Evolutionary conservation across 1,140 invertebrate species (phyloP).

Genomic region (Zaprionus gabonicus): DNA sequence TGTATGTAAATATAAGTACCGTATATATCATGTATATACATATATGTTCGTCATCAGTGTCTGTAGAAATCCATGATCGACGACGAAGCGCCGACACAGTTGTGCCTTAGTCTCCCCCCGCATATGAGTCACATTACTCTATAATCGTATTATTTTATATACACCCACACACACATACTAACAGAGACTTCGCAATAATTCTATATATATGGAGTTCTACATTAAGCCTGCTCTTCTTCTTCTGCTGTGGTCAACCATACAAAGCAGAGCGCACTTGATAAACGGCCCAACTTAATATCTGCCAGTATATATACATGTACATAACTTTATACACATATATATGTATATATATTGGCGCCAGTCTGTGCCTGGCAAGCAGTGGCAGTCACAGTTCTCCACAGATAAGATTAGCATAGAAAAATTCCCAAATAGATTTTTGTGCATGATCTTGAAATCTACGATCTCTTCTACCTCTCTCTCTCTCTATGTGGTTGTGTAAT

Average conservation of each 20-base stretch:
- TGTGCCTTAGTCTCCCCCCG: not conserved
- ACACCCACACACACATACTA: not conserved
- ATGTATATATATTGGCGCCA: constrained; percentile 1
- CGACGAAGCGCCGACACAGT: not conserved
- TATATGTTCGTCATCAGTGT: not conserved
- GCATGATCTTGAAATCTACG: not conserved
- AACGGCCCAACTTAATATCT: not conserved
- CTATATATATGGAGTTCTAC: not conserved
- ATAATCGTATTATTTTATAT: constrained; percentile 2
- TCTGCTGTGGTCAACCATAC: not conserved
- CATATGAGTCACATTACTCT: not conserved
- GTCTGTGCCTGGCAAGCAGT: constrained; percentile 2
- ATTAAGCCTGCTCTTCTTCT: no score
- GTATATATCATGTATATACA: no score
- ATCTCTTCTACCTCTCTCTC: not conserved
- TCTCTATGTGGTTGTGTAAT: not conserved
- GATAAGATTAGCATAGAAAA: constrained; percentile 52
- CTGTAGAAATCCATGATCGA: not conserved
- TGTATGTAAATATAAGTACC: no score
- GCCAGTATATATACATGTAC: not conserved
- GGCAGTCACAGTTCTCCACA: not conserved
- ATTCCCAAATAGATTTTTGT: constrained; percentile 16
- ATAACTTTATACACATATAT: not conserved
- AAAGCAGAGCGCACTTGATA: not conserved
- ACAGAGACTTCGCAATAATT: not conserved